These are phyloP conservation scores for Macrophya annulata DNA, from an alignment of 2,888 invertebrate species.

Conservation along the genomic window DNA sequence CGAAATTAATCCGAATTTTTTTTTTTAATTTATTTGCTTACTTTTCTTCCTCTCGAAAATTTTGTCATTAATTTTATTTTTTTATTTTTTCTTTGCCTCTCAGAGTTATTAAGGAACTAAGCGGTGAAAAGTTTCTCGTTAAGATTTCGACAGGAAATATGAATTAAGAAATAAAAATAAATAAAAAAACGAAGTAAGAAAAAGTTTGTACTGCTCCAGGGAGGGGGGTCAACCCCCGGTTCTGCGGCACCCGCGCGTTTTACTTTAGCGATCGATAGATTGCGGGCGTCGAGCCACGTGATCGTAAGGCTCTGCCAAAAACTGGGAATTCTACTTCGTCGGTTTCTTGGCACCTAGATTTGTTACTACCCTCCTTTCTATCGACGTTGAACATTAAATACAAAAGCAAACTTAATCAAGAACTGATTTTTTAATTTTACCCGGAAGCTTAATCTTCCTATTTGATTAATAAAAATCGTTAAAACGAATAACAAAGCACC, in stretches of 20 bases:
- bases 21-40: background rate
- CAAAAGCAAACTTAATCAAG: background rate
- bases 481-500: background rate
- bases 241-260: slow-evolving; percentile 45
- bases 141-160: slow-evolving; percentile 24
- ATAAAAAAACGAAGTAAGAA: background rate
- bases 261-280: slow-evolving; percentile 44
- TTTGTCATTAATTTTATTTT: background rate
- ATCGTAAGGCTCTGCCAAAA: slow-evolving; percentile 49
- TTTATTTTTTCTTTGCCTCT: background rate
- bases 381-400: background rate
- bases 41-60: background rate
- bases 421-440: background rate
- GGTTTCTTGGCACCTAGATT: slow-evolving; percentile 6
- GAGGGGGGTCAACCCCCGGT: slow-evolving; percentile 19
- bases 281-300: slow-evolving; percentile 53
- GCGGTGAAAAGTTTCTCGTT: background rate
- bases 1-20: background rate
- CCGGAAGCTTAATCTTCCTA: background rate
- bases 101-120: background rate
- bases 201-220: slow-evolving; percentile 6
- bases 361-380: background rate
- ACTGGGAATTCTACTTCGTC: slow-evolving; percentile 19
- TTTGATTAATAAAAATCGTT: background rate
- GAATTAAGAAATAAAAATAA: background rate